These are phyloP conservation scores for Drosophila kokeensis DNA, from an alignment of 2,888 invertebrate genomes.

Conservation along the genomic window DNA sequence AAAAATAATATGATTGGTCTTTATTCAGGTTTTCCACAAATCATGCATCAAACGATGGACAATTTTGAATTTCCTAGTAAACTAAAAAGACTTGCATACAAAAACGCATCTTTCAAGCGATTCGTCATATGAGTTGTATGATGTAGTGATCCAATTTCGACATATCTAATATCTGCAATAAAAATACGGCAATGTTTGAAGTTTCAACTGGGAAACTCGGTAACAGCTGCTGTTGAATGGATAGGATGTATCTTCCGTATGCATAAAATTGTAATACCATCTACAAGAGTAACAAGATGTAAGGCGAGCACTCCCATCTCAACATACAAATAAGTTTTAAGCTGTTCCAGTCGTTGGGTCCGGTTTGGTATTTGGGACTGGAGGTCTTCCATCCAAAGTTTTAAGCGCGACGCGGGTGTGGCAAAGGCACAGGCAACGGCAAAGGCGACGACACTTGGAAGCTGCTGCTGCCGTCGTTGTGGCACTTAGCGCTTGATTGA, in stretches of 20 bases:
- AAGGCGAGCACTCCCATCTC: neutral
- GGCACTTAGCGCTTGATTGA: slow-evolving; percentile 46
- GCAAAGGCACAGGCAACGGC: slow-evolving; percentile 43
- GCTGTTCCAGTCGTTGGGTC: slow-evolving; percentile 26
- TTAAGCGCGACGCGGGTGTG: slow-evolving; percentile 59
- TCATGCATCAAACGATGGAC: rapidly evolving
- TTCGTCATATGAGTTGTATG: neutral
- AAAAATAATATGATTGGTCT: neutral
- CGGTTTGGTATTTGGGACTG: slow-evolving; percentile 30
- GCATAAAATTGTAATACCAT: neutral
- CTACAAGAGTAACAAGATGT: neutral
- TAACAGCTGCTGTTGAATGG: neutral
- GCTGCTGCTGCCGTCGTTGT: slow-evolving; percentile 34
- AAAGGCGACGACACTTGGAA: slow-evolving; percentile 58
- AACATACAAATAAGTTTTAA: neutral
- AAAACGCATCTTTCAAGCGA: neutral
- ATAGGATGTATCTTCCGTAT: neutral
- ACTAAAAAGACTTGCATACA: neutral
- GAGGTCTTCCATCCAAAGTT: slow-evolving; percentile 9
- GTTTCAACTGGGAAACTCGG: neutral
- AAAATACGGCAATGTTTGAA: neutral
- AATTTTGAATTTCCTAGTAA: neutral
- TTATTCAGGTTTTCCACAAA: neutral
- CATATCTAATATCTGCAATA: neutral
- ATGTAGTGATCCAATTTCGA: neutral